Evolutionary conservation across 2,888 invertebrate species (phyloP), one percentile per base, ranked within the genome.

Genomic region (Ypsolopha sequella): DNA sequence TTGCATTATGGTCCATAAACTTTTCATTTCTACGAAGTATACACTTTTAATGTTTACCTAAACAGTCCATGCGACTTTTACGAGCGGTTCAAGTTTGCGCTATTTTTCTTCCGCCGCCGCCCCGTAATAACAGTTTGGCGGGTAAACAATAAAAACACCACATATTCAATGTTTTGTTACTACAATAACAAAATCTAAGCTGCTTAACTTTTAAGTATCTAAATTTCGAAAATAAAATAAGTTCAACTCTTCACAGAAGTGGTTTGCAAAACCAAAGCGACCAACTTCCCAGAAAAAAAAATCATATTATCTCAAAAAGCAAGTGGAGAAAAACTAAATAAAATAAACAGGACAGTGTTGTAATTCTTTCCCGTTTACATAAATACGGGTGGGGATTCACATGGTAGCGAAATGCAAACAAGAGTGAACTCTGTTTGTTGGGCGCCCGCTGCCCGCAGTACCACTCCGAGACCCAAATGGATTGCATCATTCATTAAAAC

Each of bases 341-440:
- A 72, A 71, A 74, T 73, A 72, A 69, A 73, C 72, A 62, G 65
- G 65, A 68, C 64, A 61, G 69, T 63, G 66, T 73, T 74, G 69
- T 64, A 64, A 67, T 65, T 66, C 60, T 73, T 74, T 72, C 60
- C 64, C 66, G 47, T 81, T 79, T 80, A 76, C 78, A 76, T 76
- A 76, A 73, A 77, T 73, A 73, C 70, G 63, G 66, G 62, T 62
- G 61, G 70, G 58, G 53, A 62, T 55, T 52, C 51, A 53, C 52
- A 51, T 53, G 54, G 71, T 70, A 70, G 74, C 72, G n/a, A n/a
- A n/a, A 39, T 53, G 54, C 72, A 71, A 70, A 74, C 72, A 39
- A n/a, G 39, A 39, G 39, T n/a, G 39, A 9, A 6, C n/a, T 39
- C 39, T 39, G 39, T 70, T 70, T 65, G 76, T 76, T 70, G 62